Percentiles rank a stretch among this genome's conserved stretches.
These are phyloP conservation scores for Clupea harengus DNA, from an alignment of 2,113 vertebrate genomes.

Conservation along the genomic window DNA sequence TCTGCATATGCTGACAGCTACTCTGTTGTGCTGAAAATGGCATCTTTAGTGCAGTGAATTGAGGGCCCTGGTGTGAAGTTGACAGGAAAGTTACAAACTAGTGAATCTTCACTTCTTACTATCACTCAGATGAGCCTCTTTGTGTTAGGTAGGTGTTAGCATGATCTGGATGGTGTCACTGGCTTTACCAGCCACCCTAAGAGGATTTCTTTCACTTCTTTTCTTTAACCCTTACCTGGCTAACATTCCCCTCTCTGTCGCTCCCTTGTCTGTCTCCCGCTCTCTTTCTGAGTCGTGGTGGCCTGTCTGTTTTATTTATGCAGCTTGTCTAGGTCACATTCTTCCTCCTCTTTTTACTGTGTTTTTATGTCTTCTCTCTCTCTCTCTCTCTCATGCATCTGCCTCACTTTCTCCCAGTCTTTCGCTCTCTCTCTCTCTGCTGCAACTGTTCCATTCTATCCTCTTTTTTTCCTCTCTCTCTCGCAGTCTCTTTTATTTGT, in stretches of 20 bases:
- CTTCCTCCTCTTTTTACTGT: background rate
- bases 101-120: background rate
- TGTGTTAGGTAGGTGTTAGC: background rate
- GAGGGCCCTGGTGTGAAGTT: background rate
- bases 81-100: background rate
- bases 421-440: background rate
- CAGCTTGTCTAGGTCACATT: background rate
- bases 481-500: background rate
- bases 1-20: no score
- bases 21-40: no score
- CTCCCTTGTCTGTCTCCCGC: background rate
- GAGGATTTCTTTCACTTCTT: conserved; percentile 57
- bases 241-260: background rate
- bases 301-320: background rate
- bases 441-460: background rate
- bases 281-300: background rate
- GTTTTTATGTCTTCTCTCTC: background rate
- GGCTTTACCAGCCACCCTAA: conserved; percentile 53
- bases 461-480: background rate
- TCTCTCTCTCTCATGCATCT: background rate
- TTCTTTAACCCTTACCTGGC: conserved; percentile 38
- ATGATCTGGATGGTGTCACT: conserved; percentile 33
- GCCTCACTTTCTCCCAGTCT: background rate
- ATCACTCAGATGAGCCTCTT: background rate
- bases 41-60: background rate